Percentiles rank a stretch among this genome's conserved stretches.
phyloP scores from a whole-genome alignment of 2,888 invertebrate genomes.

The Nomada hirtipes region DNA sequence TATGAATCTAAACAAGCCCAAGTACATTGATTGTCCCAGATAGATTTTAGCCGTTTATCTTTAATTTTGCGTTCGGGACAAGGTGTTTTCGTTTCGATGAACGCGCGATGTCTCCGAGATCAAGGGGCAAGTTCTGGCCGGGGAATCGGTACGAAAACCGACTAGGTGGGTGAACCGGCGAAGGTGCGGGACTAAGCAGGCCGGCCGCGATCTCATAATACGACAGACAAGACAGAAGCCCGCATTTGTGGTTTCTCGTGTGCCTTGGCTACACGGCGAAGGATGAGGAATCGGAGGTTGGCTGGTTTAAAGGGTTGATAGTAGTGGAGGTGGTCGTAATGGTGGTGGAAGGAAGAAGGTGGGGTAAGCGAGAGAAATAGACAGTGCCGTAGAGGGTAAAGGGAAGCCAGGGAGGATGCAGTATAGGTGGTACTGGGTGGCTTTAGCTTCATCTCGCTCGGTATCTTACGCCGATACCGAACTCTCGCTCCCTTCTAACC shows the following conservation, averaged over 20 bases:
- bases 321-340: conserved; percentile 64
- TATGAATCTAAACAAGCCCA: too few relatives aligned
- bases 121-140: background rate
- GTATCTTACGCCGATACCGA: conserved; percentile 79
- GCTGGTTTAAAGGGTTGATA: conserved; percentile 73
- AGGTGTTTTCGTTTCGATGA: background rate
- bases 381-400: conserved; percentile 26
- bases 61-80: too few relatives aligned
- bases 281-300: conserved; percentile 58
- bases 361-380: conserved; percentile 65
- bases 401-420: conserved; percentile 42
- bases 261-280: conserved; percentile 66
- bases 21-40: too few relatives aligned
- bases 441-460: conserved; percentile 75
- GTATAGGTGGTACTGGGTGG: conserved; percentile 70
- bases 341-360: conserved; percentile 69
- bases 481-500: conserved; percentile 78
- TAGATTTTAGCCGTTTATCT: too few relatives aligned
- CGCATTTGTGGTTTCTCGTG: conserved; percentile 75
- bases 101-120: background rate
- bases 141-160: conserved; percentile 40
- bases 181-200: conserved; percentile 38
- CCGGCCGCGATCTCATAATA: conserved; percentile 58
- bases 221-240: conserved; percentile 74
- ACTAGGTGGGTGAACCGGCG: conserved; percentile 43